Evolutionary conservation across 2,113 vertebrate species (phyloP).

Genomic region (Oxyura jamaicensis): DNA sequence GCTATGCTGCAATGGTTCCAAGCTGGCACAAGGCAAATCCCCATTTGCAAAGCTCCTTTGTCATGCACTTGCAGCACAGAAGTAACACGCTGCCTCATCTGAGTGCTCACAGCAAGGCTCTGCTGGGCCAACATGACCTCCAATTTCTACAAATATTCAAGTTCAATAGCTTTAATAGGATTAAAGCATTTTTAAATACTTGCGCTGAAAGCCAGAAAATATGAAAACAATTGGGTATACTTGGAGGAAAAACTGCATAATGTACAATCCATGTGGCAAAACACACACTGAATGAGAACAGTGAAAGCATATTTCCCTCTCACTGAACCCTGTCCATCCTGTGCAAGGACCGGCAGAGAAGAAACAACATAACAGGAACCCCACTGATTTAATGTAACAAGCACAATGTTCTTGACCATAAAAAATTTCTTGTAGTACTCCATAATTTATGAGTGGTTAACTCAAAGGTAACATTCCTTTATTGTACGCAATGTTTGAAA

Average conservation of each 20-base stretch:
- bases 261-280: not conserved
- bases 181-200: not conserved
- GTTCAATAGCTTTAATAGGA: not conserved
- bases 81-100: not conserved
- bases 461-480: not conserved
- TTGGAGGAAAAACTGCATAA: not conserved
- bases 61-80: not conserved
- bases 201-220: not conserved
- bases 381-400: not conserved
- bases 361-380: not conserved
- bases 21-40: accelerated
- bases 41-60: not conserved
- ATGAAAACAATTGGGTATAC: not conserved
- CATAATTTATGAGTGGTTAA: not conserved
- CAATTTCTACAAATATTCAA: not conserved
- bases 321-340: not conserved
- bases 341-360: not conserved
- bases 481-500: not conserved
- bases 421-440: not conserved
- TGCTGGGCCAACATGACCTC: not conserved
- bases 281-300: not conserved
- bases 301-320: not conserved
- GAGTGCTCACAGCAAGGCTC: not conserved
- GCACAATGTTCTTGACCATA: not conserved
- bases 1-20: not conserved